Evolutionary conservation across 1,140 invertebrate genomes (phyloP).

Genomic region (Frieseomelitta varia): DNA sequence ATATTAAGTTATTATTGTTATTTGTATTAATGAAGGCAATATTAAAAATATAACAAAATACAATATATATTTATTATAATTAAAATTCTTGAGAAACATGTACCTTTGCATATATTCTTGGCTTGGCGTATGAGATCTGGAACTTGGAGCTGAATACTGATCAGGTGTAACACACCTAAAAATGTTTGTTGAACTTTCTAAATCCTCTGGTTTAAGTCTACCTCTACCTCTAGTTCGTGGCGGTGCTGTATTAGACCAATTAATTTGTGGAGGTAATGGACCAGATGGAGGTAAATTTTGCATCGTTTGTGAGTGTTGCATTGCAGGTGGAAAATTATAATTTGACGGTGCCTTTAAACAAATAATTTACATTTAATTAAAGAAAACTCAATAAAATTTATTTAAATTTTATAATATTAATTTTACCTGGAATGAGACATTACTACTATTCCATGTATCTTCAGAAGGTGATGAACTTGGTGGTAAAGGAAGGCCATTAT

Average conservation of each 20-base stretch:
- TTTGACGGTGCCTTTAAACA: constrained; percentile 68
- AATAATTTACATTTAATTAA: not conserved
- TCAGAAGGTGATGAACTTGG: constrained; percentile 75
- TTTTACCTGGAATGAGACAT: constrained; percentile 80
- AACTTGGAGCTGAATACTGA: constrained; percentile 80
- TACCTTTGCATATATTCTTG: constrained; percentile 78
- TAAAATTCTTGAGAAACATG: not conserved
- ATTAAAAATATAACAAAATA: not conserved
- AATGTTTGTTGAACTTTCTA: constrained; percentile 69
- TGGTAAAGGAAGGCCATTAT: constrained; percentile 78
- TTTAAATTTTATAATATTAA: constrained; percentile 3
- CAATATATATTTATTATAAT: not conserved
- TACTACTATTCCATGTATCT: constrained; percentile 82
- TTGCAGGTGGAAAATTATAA: constrained; percentile 67
- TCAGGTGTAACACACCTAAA: constrained; percentile 83
- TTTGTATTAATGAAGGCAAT: not conserved
- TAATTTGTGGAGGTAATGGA: constrained; percentile 69
- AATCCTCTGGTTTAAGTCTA: constrained; percentile 79
- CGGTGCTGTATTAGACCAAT: constrained; percentile 82
- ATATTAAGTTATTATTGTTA: constrained; percentile 5
- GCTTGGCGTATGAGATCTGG: constrained; percentile 82
- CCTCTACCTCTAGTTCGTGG: constrained; percentile 81
- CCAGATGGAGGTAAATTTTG: constrained; percentile 74
- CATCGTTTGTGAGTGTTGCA: constrained; percentile 77
- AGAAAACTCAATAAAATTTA: not conserved